These are phyloP conservation scores for Cisticola juncidis DNA, from an alignment of 2,113 vertebrate species.

Conservation along the genomic window DNA sequence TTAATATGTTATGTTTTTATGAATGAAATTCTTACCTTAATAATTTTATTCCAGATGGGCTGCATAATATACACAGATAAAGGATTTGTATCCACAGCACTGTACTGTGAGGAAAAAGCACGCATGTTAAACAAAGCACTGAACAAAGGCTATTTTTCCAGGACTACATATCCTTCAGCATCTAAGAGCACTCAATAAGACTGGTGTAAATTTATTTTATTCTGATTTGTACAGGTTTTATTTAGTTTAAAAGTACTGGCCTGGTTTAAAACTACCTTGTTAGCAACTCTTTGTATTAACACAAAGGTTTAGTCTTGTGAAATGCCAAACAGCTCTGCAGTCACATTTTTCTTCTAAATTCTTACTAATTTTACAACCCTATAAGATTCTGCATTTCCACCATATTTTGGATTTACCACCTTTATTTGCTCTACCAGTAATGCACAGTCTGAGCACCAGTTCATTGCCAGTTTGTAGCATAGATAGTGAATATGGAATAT, in stretches of 20 bases:
- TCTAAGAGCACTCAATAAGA: not conserved
- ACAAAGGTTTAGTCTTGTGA: not conserved
- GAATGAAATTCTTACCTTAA: constrained; percentile 61
- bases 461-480: not conserved
- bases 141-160: not conserved
- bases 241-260: not conserved
- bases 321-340: not conserved
- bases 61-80: constrained; percentile 74
- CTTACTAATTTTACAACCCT: not conserved
- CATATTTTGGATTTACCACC: not conserved
- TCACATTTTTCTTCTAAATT: not conserved
- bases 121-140: not conserved
- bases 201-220: not conserved
- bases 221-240: not conserved
- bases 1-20: not conserved
- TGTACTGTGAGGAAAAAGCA: constrained; percentile 61
- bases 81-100: constrained; percentile 74
- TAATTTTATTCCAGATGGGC: constrained; percentile 70
- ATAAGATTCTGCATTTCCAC: not conserved
- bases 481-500: not conserved
- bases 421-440: not conserved
- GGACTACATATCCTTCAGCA: not conserved
- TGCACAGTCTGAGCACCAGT: not conserved
- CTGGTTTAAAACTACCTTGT: not conserved
- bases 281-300: not conserved